Evolutionary conservation across 2,797 vertebrate species (phyloP).

Genomic region (Lemur catta): DNA sequence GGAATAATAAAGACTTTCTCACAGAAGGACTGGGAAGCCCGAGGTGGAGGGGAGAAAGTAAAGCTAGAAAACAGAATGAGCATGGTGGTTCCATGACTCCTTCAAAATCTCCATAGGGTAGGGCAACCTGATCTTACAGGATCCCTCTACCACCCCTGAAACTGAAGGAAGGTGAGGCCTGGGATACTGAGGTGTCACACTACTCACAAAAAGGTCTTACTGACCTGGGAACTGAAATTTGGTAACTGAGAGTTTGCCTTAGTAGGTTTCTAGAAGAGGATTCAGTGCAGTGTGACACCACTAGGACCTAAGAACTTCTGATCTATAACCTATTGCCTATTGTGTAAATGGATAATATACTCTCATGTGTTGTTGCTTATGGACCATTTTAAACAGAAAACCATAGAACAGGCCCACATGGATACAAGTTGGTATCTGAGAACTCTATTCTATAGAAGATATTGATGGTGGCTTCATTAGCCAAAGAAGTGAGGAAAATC

Average conservation of each 20-base stretch:
- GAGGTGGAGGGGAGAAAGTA: background rate
- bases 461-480: background rate
- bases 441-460: background rate
- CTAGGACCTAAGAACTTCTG: background rate
- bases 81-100: background rate
- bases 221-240: background rate
- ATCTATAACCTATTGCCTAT: background rate
- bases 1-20: background rate
- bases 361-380: background rate
- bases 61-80: background rate
- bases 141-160: background rate
- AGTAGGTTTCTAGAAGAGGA: slow-evolving; percentile 4
- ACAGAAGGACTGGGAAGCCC: background rate
- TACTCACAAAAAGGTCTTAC: background rate
- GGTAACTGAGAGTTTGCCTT: background rate
- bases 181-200: background rate
- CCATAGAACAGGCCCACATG: background rate
- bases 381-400: background rate
- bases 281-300: background rate
- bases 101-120: background rate
- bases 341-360: background rate
- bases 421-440: background rate
- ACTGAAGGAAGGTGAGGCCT: background rate
- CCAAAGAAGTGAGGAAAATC: background rate
- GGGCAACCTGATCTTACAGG: background rate